Evolutionary conservation across 1,140 invertebrate genomes (phyloP).

Genomic region (Scaptomyza pallida): DNA sequence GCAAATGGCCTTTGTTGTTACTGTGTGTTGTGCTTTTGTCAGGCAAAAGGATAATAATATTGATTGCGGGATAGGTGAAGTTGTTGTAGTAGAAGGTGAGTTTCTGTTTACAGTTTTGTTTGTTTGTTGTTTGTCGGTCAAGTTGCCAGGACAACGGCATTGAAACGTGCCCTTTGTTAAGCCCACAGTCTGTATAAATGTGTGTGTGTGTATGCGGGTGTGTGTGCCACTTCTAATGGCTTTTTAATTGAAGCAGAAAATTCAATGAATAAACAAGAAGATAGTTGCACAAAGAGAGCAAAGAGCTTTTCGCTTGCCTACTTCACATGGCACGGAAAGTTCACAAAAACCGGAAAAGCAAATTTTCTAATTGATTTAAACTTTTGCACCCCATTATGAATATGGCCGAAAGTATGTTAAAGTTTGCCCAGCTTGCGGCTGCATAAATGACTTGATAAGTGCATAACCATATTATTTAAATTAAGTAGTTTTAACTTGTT

Average conservation of each 20-base stretch:
- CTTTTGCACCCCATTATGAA: constrained; percentile 50
- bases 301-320: constrained; percentile 24
- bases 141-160: constrained; percentile 69
- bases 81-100: constrained; percentile 9
- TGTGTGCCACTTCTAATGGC: constrained; percentile 55
- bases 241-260: constrained; percentile 77
- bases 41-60: constrained; percentile 73
- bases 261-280: constrained; percentile 76
- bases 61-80: constrained; percentile 49
- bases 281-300: constrained; percentile 43
- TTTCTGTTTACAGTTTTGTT: constrained; percentile 59
- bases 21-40: constrained; percentile 54
- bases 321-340: constrained; percentile 30
- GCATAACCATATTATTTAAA: not conserved
- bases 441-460: constrained; percentile 1
- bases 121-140: constrained; percentile 49
- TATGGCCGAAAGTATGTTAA: constrained; percentile 25
- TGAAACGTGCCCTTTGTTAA: constrained; percentile 40
- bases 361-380: constrained; percentile 69
- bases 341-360: constrained; percentile 46
- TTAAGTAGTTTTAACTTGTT: not conserved
- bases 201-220: not conserved
- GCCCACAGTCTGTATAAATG: constrained; percentile 2
- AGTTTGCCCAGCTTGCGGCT: constrained; percentile 36
- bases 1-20: constrained; percentile 62